Conservation (phyloP, 2,797 vertebrate species). For the Odontamblyopus lacepedii region DNA sequence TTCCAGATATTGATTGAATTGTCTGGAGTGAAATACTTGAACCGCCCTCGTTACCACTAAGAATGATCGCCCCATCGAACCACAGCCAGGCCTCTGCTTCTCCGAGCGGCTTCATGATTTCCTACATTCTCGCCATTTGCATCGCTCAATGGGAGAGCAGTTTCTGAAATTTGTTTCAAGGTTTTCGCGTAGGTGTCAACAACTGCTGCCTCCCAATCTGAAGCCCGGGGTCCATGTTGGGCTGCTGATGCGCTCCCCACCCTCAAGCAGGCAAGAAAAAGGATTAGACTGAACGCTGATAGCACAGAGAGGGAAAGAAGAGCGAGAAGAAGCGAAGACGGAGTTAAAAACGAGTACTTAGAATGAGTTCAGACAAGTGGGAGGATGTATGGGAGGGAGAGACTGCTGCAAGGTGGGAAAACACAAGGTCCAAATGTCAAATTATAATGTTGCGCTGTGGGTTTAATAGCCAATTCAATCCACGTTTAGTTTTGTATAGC, state of each 20-base stretch:
- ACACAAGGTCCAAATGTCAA: neutral
- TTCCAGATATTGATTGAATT: conserved; percentile 36
- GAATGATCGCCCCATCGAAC: conserved; percentile 42
- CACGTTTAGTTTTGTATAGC: no score
- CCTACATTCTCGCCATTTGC: conserved; percentile 22
- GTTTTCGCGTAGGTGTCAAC: conserved; percentile 17
- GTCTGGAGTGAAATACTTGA: conserved; percentile 30
- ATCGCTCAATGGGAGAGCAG: conserved; percentile 25
- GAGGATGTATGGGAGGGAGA: conserved; percentile 21
- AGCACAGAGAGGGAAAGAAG: neutral
- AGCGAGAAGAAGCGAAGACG: conserved; percentile 26
- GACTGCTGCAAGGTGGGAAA: neutral
- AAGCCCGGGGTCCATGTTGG: conserved; percentile 19
- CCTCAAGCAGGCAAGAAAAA: neutral
- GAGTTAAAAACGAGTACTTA: conserved; percentile 12
- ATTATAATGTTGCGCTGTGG: neutral
- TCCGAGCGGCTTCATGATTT: conserved; percentile 45
- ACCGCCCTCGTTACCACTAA: conserved; percentile 35
- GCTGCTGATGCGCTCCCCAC: conserved; percentile 13
- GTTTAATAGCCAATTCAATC: no score
- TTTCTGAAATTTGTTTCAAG: conserved; percentile 40
- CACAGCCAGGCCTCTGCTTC: conserved; percentile 24
- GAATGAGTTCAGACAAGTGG: conserved; percentile 35
- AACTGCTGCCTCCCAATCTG: conserved; percentile 9
- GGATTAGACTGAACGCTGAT: conserved; percentile 20